A percentile compares a stretch with the other conserved stretches of the same genome.
Conservation (phyloP, 2,888 invertebrate species). For the Dilophus febrilis region DNA sequence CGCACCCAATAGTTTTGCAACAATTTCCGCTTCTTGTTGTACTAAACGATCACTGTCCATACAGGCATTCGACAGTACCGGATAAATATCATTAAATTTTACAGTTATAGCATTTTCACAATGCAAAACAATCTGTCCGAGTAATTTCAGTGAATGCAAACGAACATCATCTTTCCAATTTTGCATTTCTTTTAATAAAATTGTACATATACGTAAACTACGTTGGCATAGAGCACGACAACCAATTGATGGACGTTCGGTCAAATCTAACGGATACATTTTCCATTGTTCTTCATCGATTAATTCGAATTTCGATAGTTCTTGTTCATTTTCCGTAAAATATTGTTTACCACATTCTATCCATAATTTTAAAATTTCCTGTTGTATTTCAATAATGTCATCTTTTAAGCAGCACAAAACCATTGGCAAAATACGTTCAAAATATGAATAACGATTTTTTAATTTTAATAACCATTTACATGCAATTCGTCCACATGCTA, state of each 20-base stretch:
- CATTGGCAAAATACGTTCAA: constrained; percentile 69
- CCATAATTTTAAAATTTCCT: constrained; percentile 49
- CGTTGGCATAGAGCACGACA: constrained; percentile 64
- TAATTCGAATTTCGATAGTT: constrained; percentile 73
- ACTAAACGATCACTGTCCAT: constrained; percentile 19
- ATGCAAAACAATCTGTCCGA: constrained; percentile 27
- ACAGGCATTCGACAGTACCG: constrained; percentile 22
- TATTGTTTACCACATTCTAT: constrained; percentile 56
- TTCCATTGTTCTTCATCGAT: constrained; percentile 41
- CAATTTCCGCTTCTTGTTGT: constrained; percentile 21
- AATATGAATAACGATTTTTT: constrained; percentile 77
- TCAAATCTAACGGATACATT: constrained; percentile 57
- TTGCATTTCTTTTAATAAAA: constrained; percentile 22
- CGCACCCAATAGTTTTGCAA: constrained; percentile 25
- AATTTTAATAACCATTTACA: constrained; percentile 62
- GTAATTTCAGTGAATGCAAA: constrained; percentile 23
- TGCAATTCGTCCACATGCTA: constrained; percentile 57
- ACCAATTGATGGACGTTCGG: constrained; percentile 69
- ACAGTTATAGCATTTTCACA: constrained; percentile 25
- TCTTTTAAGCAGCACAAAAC: constrained; percentile 72
- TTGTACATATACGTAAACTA: constrained; percentile 31
- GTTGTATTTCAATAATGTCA: constrained; percentile 53
- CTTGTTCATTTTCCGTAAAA: constrained; percentile 71
- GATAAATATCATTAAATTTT: constrained; percentile 26
- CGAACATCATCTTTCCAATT: constrained; percentile 31